Base-by-base conservation (phyloP, 2,888 invertebrate species). In the Pteria penguin region DNA sequence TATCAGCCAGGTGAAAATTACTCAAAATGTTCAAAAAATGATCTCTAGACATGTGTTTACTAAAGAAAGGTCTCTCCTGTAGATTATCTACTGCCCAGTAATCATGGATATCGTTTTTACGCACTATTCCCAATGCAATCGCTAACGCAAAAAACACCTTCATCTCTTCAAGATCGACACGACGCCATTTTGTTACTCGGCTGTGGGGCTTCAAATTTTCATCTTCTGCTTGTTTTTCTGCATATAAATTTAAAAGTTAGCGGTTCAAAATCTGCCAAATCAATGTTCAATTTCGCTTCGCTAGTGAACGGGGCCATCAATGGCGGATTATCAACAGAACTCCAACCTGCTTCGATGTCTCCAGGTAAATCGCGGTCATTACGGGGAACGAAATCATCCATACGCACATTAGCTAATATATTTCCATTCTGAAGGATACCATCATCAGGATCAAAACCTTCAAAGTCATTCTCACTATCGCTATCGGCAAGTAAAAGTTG, bases 81-180 rank as follows among this genome's bases (percentile, higher is more conserved):
- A 61, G 22, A n/a, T 69, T 66, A 36, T 76, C 60, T 8, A 58
- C 31, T 11, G 45, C 27, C 79, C 75, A 79, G 60, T 76, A 76
- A 26, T 66, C 66, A 29, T 69, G 33, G 1, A 77, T 24, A n/a
- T 74, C 58, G 27, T 27, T 62, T 45, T 71, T 69, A 11, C 62
- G 29, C 11, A 61, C 67, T 4, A 76, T 22, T 60, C 73, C 77
- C 73, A 74, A 66, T 3, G 52, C 27, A 24, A 77, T 65, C 4
- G 60, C 57, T 24, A 76, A 26, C 22, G 62, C 45, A 70, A 72
- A 24, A 57, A 75, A 75, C 31, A 55, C 36, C 60, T 76, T 71
- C 45, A 71, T 66, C 22, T 71, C 66, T 18, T 36, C 24, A 3
- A 22, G 8, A 27, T 27, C 33, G 22, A 67, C 67, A 1, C 26